Conservation (phyloP, 2,113 vertebrate species). For the Pipra filicauda region DNA sequence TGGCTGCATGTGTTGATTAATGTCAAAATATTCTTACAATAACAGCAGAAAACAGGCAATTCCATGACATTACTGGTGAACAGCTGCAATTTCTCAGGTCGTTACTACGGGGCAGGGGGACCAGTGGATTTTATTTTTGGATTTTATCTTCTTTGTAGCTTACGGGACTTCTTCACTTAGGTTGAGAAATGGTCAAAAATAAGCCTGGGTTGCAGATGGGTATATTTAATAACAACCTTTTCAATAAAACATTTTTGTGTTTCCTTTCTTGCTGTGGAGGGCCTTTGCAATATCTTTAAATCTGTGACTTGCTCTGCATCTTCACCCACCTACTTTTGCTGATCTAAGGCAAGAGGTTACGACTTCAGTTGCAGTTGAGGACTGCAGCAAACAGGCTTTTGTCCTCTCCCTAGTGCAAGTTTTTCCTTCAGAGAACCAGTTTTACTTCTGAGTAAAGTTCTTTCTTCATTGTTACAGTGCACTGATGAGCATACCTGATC, state of each 20-base stretch:
- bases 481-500: not conserved
- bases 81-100: not conserved
- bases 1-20: not conserved
- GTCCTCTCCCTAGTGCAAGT: not conserved
- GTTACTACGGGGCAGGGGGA: fast-evolving
- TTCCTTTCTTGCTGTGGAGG: not conserved
- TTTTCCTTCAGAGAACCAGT: not conserved
- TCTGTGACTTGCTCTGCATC: not conserved
- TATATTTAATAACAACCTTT: not conserved
- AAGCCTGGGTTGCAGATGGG: not conserved
- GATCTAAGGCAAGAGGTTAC: not conserved
- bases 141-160: not conserved
- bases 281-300: not conserved
- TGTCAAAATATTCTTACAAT: not conserved
- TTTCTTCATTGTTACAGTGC: not conserved
- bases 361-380: not conserved
- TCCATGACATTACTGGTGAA: not conserved
- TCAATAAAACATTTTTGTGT: not conserved
- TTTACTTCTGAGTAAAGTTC: not conserved
- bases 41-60: not conserved
- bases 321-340: not conserved
- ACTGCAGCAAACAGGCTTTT: not conserved
- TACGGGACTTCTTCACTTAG: not conserved
- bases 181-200: not conserved
- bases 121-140: not conserved